phyloP scores from a whole-genome alignment of 2,888 invertebrate species.

The Caenorhabditis wallacei region DNA sequence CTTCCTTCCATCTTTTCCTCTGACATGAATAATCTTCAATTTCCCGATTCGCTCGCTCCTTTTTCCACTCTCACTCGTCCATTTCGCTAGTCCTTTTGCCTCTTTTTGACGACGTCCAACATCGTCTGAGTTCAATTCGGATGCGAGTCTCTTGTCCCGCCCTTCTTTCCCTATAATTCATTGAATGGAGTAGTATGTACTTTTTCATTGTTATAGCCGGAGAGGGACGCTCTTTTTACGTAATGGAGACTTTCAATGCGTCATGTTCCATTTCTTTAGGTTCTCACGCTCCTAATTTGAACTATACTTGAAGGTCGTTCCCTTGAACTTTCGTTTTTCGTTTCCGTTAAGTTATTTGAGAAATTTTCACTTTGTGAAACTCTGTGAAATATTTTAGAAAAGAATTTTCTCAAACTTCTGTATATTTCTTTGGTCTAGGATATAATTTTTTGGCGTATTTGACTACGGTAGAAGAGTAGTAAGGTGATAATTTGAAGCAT shows the following conservation, averaged over 20 bases:
- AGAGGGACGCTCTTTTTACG: constrained; percentile 3
- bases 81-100: constrained; percentile 17
- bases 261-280: constrained; percentile 25
- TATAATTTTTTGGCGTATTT: too few species aligned
- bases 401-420: not conserved
- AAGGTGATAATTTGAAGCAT: not conserved
- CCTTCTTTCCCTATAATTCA: constrained; percentile 41
- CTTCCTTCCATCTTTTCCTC: not conserved
- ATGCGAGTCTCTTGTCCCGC: constrained; percentile 15
- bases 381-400: not conserved
- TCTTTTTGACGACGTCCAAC: constrained; percentile 13
- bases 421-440: too few species aligned
- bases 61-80: constrained; percentile 30
- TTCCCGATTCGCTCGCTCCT: constrained; percentile 45
- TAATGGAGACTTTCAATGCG: constrained; percentile 33
- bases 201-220: constrained; percentile 44
- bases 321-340: constrained; percentile 18
- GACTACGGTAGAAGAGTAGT: too few species aligned
- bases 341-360: constrained; percentile 1
- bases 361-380: not conserved
- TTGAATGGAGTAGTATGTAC: constrained; percentile 51
- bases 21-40: constrained; percentile 60
- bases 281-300: constrained; percentile 36
- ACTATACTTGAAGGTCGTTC: constrained; percentile 35
- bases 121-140: constrained; percentile 39